Conservation (phyloP, 2,888 invertebrate species). For the Amblyteles armatorius region DNA sequence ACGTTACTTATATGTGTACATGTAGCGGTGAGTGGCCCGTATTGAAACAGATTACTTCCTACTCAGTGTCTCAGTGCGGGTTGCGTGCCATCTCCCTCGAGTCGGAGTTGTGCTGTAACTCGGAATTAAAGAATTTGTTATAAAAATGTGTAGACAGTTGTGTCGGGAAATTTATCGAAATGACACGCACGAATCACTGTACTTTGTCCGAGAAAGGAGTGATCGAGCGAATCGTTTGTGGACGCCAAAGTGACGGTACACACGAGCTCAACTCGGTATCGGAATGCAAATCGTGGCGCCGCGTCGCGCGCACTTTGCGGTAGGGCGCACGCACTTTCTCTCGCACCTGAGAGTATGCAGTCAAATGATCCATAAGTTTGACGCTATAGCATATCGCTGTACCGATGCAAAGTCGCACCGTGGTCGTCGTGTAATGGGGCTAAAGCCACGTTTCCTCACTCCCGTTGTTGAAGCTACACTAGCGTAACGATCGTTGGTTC, state of each 20-base stretch:
- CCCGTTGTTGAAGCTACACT: constrained; percentile 21
- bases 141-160: neutral
- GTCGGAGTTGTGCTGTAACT: neutral
- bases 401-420: constrained; percentile 15
- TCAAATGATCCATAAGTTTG: constrained; percentile 43
- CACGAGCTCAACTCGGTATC: constrained; percentile 50
- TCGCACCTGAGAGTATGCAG: constrained; percentile 61
- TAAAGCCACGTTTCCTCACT: neutral
- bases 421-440: neutral
- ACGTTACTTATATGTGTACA: constrained; percentile 62
- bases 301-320: constrained; percentile 50
- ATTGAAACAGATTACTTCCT: constrained; percentile 83
- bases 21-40: constrained; percentile 71
- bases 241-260: constrained; percentile 59
- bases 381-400: constrained; percentile 12
- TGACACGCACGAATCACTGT: no score
- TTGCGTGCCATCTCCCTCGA: constrained; percentile 19
- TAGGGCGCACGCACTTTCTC: constrained; percentile 62
- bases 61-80: constrained; percentile 69
- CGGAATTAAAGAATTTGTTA: neutral
- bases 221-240: constrained; percentile 20
- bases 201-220: constrained; percentile 45
- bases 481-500: constrained; percentile 31
- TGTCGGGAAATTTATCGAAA: no score
- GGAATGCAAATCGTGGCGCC: constrained; percentile 68